Evolutionary conservation across 2,113 vertebrate genomes (phyloP).

Genomic region (Crotophaga sulcirostris): DNA sequence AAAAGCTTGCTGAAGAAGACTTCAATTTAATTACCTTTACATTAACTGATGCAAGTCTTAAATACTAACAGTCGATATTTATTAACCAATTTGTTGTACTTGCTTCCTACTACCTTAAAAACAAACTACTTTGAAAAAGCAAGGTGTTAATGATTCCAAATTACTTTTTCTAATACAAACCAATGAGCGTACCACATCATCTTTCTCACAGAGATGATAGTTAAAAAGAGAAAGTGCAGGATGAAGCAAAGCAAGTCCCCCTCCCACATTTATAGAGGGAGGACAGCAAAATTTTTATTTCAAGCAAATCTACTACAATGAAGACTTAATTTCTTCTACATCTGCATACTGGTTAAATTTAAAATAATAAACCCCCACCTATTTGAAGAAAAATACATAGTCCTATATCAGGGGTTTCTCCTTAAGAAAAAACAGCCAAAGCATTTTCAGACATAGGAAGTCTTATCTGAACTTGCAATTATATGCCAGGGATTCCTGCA

Average conservation of each 20-base stretch:
- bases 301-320: neutral
- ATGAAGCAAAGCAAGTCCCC: neutral
- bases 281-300: neutral
- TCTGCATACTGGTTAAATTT: neutral
- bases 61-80: neutral
- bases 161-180: neutral
- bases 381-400: neutral
- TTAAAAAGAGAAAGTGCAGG: neutral
- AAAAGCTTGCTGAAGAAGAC: neutral
- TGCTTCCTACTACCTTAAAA: neutral
- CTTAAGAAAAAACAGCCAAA: neutral
- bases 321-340: neutral
- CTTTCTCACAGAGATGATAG: neutral
- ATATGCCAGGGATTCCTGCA: neutral
- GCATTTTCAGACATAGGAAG: neutral
- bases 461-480: neutral
- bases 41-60: neutral
- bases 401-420: neutral
- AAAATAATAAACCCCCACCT: neutral
- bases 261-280: neutral
- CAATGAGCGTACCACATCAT: neutral
- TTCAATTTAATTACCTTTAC: neutral
- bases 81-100: neutral
- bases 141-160: neutral
- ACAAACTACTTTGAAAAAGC: neutral